Percentiles rank a stretch among this genome's conserved stretches.
phyloP scores from a whole-genome alignment of 2,797 vertebrate species.

The Iguana delicatissima region DNA sequence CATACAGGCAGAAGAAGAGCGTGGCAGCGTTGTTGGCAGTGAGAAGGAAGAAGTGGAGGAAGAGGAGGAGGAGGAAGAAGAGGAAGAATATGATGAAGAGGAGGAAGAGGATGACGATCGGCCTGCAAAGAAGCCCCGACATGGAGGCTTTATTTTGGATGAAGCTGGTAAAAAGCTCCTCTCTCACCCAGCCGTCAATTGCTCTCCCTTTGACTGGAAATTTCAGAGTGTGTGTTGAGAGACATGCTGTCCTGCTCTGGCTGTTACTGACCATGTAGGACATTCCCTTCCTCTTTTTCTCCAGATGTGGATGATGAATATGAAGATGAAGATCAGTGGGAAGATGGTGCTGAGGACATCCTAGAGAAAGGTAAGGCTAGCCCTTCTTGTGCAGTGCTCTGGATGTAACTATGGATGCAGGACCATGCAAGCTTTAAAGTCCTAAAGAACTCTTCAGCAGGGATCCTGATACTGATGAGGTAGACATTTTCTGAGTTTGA shows the following conservation, averaged over 20 bases:
- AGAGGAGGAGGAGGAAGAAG: conserved; percentile 92
- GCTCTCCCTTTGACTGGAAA: too few species aligned
- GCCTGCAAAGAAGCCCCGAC: conserved; percentile 89
- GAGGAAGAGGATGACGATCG: conserved; percentile 93
- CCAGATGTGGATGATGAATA: conserved; percentile 95
- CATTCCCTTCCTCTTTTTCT: neutral
- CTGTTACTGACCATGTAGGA: fast-evolving
- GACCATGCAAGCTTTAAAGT: neutral
- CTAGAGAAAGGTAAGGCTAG: conserved; percentile 90
- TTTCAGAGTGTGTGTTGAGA: neutral
- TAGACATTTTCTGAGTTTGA: neutral
- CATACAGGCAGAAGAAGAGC: conserved; percentile 80
- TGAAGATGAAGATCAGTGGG: conserved; percentile 95
- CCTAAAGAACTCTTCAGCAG: neutral
- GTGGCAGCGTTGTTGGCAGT: conserved; percentile 84
- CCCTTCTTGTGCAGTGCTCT: neutral
- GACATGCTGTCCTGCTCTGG: too few species aligned
- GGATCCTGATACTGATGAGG: neutral
- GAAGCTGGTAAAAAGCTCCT: conserved; percentile 86
- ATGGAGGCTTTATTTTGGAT: conserved; percentile 93
- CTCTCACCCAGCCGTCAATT: neutral
- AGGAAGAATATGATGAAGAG: conserved; percentile 94
- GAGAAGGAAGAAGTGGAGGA: conserved; percentile 87
- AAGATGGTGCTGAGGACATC: conserved; percentile 93
- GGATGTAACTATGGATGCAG: neutral